phyloP scores from a whole-genome alignment of 2,113 vertebrate species.

The Serinus canaria region DNA sequence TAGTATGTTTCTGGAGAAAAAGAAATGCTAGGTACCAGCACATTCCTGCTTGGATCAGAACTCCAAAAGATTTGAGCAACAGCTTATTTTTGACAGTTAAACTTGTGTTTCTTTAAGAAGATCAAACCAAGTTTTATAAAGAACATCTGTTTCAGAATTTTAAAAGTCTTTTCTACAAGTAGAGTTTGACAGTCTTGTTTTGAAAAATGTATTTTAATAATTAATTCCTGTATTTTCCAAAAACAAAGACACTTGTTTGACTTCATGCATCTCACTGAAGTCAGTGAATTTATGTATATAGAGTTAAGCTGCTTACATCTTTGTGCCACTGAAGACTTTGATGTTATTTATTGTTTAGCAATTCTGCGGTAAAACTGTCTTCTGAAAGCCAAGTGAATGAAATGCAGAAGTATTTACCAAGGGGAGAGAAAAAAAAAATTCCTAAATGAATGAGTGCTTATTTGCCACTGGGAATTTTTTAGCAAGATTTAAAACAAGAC shows the following conservation, averaged over 20 bases:
- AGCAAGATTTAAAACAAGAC: background rate
- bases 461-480: background rate
- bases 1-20: background rate
- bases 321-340: background rate
- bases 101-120: background rate
- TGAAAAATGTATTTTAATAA: conserved; percentile 57
- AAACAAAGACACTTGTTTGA: background rate
- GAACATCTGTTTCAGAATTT: conserved; percentile 22
- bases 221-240: conserved; percentile 9
- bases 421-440: background rate
- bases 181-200: conserved; percentile 31
- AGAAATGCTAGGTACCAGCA: background rate
- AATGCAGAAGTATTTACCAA: background rate
- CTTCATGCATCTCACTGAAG: background rate
- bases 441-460: background rate
- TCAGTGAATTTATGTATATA: background rate
- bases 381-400: conserved; percentile 1
- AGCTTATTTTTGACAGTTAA: background rate
- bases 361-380: background rate
- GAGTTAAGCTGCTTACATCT: conserved; percentile 20
- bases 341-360: background rate
- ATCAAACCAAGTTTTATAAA: conserved; percentile 28
- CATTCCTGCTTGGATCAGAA: background rate
- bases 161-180: conserved; percentile 28
- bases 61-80: conserved; percentile 5